Base-by-base conservation (phyloP, 2,113 vertebrate genomes). In the Oryzias celebensis region DNA sequence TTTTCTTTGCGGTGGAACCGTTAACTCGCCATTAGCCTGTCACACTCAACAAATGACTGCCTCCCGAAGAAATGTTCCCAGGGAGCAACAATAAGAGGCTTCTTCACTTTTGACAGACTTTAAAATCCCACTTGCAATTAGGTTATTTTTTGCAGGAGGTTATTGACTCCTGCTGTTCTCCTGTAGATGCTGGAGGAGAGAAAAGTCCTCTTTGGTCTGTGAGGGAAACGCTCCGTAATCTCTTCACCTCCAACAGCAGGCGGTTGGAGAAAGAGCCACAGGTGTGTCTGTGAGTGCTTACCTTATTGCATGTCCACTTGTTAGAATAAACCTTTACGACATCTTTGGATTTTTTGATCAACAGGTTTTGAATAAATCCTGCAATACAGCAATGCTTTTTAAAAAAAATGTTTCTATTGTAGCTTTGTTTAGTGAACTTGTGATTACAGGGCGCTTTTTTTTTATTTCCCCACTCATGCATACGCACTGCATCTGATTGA, bases 181-280 rank as follows among this genome's bases (percentile, higher is more conserved):
- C 54, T n/a, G 58, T 12, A 12, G 4, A 31, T 65, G 49, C 43
- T 20, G 46, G 44, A 31, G 23, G 75, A 91, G 90, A 83, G 15
- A 84, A 87, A 77, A 85, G 81, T 65, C 71, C 88, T 62, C 68
- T 88, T 1, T 86, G 85, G 69, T 87, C 89, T 0, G 75, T 91
- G 61, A 85, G 90, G 51, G 84, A 61, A 53, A 83, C 86, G 4
- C 73, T 91, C 51, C 61, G 71, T 62, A 85, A 55, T 22, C 57
- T 92, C 56, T 91, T 92, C 77, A 73, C 69, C 17, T 68, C 88
- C 6, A 73, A 65, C 56, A 80, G 57, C 76, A 79, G 72, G 69
- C 80, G 63, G 23, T 26, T 67, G 20, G 87, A 91, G 16, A 77
- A 80, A 16, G 82, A 80, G 65, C 48, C 78, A 7, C 87, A 90